Conservation (phyloP, 2,888 invertebrate species). For the Geophilus truncorum region DNA sequence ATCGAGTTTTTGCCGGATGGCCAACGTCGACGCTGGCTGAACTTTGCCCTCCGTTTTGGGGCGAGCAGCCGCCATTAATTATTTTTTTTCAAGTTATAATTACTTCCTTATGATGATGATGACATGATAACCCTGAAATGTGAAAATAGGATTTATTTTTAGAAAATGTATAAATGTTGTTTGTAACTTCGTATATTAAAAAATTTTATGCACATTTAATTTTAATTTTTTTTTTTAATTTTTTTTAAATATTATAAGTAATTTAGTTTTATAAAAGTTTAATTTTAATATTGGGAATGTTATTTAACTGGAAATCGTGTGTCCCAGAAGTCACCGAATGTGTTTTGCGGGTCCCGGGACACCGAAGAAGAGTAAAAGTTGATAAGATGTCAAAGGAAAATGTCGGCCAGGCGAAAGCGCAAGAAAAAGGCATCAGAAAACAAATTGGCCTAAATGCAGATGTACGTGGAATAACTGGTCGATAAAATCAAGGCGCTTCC, state of each 20-base stretch:
- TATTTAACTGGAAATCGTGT: not conserved
- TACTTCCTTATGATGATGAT: not conserved
- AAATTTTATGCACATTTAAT: not conserved
- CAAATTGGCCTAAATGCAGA: not conserved
- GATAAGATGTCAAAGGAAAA: not conserved
- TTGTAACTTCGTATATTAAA: too few species aligned
- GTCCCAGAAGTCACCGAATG: not conserved
- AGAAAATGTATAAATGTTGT: too few species aligned
- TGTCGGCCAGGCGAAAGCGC: not conserved
- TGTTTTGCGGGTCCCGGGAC: not conserved
- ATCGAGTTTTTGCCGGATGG: slow-evolving; percentile 13
- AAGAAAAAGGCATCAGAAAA: not conserved
- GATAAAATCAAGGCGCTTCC: not conserved
- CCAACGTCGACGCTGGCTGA: not conserved
- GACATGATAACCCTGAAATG: not conserved
- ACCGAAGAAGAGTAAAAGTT: not conserved
- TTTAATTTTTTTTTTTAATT: not conserved
- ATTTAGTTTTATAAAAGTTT: too few species aligned
- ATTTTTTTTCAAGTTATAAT: not conserved
- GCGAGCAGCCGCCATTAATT: not conserved
- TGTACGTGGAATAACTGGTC: not conserved
- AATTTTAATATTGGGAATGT: too few species aligned
- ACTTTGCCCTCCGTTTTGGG: not conserved
- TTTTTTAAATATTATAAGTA: too few species aligned
- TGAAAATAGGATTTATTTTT: too few species aligned